Percentiles rank a stretch among this genome's conserved stretches.
These are phyloP conservation scores for Melinaea menophilus DNA, from an alignment of 2,888 invertebrate species.

Conservation along the genomic window DNA sequence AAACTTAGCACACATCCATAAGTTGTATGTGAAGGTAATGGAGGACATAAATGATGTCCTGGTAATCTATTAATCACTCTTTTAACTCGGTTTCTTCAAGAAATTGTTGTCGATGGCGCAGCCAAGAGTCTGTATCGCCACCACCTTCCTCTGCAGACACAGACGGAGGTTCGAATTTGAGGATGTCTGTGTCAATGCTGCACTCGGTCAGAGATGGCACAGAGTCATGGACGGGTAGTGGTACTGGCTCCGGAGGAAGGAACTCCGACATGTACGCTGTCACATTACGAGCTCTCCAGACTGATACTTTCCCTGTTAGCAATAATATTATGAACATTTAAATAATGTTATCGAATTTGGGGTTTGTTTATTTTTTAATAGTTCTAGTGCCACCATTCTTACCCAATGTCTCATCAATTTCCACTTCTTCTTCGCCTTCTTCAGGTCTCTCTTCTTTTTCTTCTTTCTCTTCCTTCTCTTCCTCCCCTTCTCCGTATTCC, in stretches of 20 bases:
- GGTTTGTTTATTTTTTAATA: too few species aligned
- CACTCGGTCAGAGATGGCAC: conserved; percentile 70
- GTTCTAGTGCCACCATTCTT: too few species aligned
- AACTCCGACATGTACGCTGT: conserved; percentile 82
- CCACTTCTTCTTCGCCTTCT: conserved; percentile 59
- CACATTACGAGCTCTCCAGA: conserved; percentile 84
- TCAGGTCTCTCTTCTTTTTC: conserved; percentile 61
- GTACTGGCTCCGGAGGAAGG: conserved; percentile 83
- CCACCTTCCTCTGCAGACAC: conserved; percentile 59
- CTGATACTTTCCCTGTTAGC: conserved; percentile 66
- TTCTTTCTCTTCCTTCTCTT: conserved; percentile 61
- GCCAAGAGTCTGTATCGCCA: conserved; percentile 65
- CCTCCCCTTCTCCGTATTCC: conserved; percentile 64
- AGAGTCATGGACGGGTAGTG: conserved; percentile 81
- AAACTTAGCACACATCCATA: too few species aligned
- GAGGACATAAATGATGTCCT: too few species aligned
- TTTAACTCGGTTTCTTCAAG: conserved; percentile 59
- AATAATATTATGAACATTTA: background rate
- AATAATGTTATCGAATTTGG: background rate
- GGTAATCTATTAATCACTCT: conserved; percentile 25
- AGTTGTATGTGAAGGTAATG: too few species aligned
- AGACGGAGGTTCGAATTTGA: conserved; percentile 63
- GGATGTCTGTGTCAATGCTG: conserved; percentile 56
- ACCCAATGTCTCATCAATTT: conserved; percentile 62
- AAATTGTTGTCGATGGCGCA: conserved; percentile 64